phyloP scores from a whole-genome alignment of 1,140 invertebrate genomes.

The Aphis gossypii region DNA sequence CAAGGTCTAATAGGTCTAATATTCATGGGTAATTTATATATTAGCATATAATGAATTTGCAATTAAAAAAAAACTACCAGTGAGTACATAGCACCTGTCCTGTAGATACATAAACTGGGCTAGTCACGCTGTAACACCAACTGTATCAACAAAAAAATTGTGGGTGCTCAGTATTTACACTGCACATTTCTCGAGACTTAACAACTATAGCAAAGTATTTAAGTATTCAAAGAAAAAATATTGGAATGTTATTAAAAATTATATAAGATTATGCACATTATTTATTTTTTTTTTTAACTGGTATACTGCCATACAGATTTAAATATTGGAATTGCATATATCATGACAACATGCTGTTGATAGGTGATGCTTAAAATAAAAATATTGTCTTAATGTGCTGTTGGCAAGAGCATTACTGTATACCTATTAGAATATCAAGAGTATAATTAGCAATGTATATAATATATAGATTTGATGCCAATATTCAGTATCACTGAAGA shows the following conservation, averaged over 20 bases:
- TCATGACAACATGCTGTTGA: slow-evolving; percentile 16
- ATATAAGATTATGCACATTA: neutral
- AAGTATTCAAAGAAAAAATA: neutral
- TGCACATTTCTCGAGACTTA: slow-evolving; percentile 45
- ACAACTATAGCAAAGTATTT: neutral
- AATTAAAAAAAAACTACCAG: neutral
- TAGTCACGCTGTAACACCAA: slow-evolving; percentile 38
- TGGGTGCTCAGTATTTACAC: slow-evolving; percentile 21
- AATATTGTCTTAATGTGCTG: slow-evolving; percentile 28
- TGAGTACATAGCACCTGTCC: neutral
- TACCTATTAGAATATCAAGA: slow-evolving; percentile 26
- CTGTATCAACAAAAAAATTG: slow-evolving; percentile 43
- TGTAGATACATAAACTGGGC: slow-evolving; percentile 41
- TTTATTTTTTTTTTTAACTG: neutral
- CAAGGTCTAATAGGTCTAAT: neutral
- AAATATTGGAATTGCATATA: neutral
- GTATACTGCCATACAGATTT: neutral
- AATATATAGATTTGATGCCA: slow-evolving; percentile 30
- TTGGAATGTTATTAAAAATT: neutral
- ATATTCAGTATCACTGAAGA: neutral
- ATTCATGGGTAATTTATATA: slow-evolving; percentile 37
- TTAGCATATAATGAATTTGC: neutral
- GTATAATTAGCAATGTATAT: slow-evolving; percentile 53
- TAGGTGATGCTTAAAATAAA: slow-evolving; percentile 44
- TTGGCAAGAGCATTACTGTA: slow-evolving; percentile 40